Conservation (phyloP, 2,797 vertebrate species). For the Sorex maritimensis region DNA sequence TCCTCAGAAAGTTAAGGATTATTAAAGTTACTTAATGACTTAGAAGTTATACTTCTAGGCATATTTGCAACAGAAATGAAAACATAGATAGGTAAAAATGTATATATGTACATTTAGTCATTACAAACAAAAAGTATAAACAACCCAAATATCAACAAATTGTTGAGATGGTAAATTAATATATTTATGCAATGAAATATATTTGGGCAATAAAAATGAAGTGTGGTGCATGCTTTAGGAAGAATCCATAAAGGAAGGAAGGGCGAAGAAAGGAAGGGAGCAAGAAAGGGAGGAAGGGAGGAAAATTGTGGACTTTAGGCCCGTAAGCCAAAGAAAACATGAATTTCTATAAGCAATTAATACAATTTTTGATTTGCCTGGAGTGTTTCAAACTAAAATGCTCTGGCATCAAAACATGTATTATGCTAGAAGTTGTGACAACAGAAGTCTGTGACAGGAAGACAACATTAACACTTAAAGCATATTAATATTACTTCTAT, state of each 20-base stretch:
- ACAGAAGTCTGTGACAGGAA: not conserved
- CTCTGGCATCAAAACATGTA: not conserved
- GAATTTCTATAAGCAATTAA: not conserved
- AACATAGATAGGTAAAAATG: too few species aligned
- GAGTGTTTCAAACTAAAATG: not conserved
- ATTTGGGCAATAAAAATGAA: too few species aligned
- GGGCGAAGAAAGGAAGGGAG: not conserved
- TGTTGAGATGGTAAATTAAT: too few species aligned
- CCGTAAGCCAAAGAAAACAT: not conserved
- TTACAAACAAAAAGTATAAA: too few species aligned
- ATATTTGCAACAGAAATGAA: too few species aligned
- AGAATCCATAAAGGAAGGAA: not conserved
- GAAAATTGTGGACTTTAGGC: not conserved
- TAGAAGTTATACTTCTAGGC: too few species aligned
- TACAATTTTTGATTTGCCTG: not conserved
- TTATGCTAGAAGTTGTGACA: not conserved
- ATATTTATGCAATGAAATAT: too few species aligned
- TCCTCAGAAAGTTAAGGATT: too few species aligned
- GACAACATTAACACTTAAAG: conserved; percentile 10
- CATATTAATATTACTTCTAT: not conserved
- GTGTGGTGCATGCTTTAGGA: too few species aligned
- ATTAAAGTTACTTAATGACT: too few species aligned
- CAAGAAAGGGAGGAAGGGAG: rapidly evolving
- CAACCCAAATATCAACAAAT: too few species aligned
- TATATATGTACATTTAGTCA: too few species aligned